Percentiles rank a stretch among this genome's conserved stretches.
phyloP scores from a whole-genome alignment of 2,113 vertebrate species.

The Phycodurus eques region DNA sequence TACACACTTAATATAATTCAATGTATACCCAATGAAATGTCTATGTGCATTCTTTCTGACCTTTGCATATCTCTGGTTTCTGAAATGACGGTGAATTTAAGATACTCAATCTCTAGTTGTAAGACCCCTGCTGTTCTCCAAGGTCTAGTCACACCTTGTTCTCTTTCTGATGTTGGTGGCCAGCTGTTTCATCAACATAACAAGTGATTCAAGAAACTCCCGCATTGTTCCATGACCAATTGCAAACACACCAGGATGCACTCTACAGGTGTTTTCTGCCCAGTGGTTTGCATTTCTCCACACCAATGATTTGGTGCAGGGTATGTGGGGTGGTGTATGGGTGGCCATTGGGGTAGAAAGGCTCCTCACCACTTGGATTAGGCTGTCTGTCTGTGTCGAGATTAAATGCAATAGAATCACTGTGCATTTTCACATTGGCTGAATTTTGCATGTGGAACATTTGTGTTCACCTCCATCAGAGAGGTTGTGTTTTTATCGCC shows the following conservation, averaged over 20 bases:
- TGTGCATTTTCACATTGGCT: constrained; percentile 34
- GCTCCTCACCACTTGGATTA: constrained; percentile 52
- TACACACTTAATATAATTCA: neutral
- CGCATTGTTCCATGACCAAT: constrained; percentile 69
- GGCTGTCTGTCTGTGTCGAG: constrained; percentile 49
- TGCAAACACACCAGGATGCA: constrained; percentile 59
- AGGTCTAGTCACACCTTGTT: constrained; percentile 55
- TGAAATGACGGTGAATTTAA: constrained; percentile 50
- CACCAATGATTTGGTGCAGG: constrained; percentile 66
- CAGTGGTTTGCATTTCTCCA: constrained; percentile 61
- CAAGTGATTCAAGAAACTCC: constrained; percentile 68
- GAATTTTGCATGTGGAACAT: constrained; percentile 23
- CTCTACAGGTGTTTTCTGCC: constrained; percentile 68
- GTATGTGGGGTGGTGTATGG: constrained; percentile 26
- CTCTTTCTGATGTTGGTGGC: constrained; percentile 49
- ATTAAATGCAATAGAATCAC: constrained; percentile 54
- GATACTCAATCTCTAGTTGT: constrained; percentile 52
- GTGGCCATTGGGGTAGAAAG: constrained; percentile 53
- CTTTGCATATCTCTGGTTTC: constrained; percentile 13
- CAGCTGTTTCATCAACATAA: constrained; percentile 71
- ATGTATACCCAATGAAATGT: neutral
- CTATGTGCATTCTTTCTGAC: neutral
- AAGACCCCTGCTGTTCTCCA: constrained; percentile 45
- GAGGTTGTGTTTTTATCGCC: constrained; percentile 49
- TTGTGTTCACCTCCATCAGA: constrained; percentile 43